These are phyloP conservation scores for Limnephilus rhombicus DNA, from an alignment of 2,888 invertebrate genomes.

Conservation along the genomic window DNA sequence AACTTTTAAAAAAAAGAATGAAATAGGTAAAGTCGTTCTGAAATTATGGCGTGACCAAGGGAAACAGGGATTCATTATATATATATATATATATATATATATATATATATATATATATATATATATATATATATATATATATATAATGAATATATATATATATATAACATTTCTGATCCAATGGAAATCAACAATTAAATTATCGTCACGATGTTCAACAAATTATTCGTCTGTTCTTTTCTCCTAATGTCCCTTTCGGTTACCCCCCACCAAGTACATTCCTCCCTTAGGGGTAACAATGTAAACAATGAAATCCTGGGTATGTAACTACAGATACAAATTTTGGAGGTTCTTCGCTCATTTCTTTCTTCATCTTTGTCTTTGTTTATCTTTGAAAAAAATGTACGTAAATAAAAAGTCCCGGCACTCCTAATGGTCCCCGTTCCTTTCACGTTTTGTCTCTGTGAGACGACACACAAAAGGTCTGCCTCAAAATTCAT, in stretches of 20 bases:
- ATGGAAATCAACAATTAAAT: neutral
- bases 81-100: too few species aligned
- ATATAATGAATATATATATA: too few species aligned
- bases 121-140: too few species aligned
- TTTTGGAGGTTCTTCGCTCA: neutral
- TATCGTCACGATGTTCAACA: neutral
- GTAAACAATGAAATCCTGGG: neutral
- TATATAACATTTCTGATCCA: neutral
- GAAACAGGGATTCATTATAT: too few species aligned
- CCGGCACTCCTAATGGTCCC: neutral
- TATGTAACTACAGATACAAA: neutral
- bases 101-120: too few species aligned
- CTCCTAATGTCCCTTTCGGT: neutral
- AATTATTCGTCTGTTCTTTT: neutral
- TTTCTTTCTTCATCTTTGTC: neutral
- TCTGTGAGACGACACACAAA: neutral
- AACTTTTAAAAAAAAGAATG: too few species aligned
- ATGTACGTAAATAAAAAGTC: neutral
- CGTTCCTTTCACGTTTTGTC: neutral
- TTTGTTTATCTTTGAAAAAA: neutral
- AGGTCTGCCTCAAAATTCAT: neutral
- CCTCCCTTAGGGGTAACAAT: neutral
- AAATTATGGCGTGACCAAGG: too few species aligned
- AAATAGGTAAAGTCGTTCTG: too few species aligned
- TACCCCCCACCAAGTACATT: neutral